A percentile compares a stretch with the other conserved stretches of the same genome.
Conservation (phyloP, 2,113 vertebrate species). For the Hemiprocne comata region DNA sequence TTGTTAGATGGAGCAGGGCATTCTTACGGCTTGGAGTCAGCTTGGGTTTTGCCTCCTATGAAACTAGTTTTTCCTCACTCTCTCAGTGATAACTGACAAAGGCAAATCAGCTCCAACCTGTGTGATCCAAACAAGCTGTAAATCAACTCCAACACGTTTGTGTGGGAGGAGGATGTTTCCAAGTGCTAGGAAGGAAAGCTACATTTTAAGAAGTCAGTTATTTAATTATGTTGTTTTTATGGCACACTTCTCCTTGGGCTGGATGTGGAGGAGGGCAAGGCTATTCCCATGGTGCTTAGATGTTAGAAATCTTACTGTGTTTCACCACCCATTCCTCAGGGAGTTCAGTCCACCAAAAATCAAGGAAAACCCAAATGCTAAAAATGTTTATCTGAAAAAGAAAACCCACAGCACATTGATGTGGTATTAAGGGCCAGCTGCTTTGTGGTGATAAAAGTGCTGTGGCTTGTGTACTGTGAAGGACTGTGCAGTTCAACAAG, state of each 20-base stretch:
- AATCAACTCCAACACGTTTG: background rate
- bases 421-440: background rate
- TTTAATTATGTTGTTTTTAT: background rate
- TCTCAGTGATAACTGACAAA: background rate
- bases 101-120: conserved; percentile 4
- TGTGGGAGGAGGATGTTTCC: conserved; percentile 20
- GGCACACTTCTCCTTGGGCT: background rate
- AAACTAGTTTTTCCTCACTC: conserved; percentile 38
- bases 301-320: background rate
- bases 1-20: background rate
- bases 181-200: background rate
- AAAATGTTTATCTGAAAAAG: background rate
- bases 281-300: background rate
- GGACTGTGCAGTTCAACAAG: background rate
- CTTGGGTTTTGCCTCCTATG: background rate
- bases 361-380: background rate
- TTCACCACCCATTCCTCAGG: background rate
- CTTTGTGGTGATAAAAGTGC: background rate
- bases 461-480: background rate
- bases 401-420: background rate
- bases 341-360: background rate
- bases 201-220: background rate
- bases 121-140: background rate
- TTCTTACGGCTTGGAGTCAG: conserved; percentile 1
- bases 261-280: background rate